Percentiles rank a stretch among this genome's conserved stretches.
Conservation (phyloP, 2,797 vertebrate species). For the Coregonus sp. region DNA sequence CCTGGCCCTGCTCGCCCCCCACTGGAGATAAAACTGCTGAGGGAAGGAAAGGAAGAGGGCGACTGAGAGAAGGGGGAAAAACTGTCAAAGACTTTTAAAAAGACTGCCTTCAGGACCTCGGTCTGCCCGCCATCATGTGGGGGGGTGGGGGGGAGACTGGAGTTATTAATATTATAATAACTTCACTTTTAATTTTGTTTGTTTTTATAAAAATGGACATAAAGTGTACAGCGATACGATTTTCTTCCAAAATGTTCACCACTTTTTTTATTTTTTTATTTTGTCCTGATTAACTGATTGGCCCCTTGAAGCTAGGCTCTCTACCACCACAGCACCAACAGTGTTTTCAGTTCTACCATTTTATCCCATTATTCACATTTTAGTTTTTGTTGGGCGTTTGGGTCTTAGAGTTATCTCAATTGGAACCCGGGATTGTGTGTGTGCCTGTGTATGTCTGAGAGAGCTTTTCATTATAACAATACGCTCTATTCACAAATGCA, state of each 20-base stretch:
- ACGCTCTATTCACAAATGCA: conserved; percentile 24
- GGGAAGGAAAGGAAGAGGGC: conserved; percentile 24
- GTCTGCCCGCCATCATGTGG: conserved; percentile 61
- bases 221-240: conserved; percentile 60
- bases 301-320: conserved; percentile 50
- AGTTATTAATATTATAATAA: conserved; percentile 54
- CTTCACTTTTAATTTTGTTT: conserved; percentile 73
- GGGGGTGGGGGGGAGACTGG: conserved; percentile 58
- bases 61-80: conserved; percentile 56
- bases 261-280: conserved; percentile 14
- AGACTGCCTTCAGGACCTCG: conserved; percentile 77
- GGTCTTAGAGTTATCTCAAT: conserved; percentile 22
- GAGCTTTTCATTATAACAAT: conserved; percentile 17
- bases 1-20: conserved; percentile 66
- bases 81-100: conserved; percentile 73
- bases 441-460: not conserved
- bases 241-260: conserved; percentile 45
- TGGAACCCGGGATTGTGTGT: conserved; percentile 14
- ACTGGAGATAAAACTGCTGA: conserved; percentile 73
- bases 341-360: conserved; percentile 54
- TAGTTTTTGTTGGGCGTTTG: conserved; percentile 31
- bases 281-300: conserved; percentile 16
- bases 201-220: conserved; percentile 65
- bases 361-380: conserved; percentile 36
- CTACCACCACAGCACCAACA: conserved; percentile 52